Base-by-base conservation (phyloP, 2,888 invertebrate species). In the Acleris cristana region DNA sequence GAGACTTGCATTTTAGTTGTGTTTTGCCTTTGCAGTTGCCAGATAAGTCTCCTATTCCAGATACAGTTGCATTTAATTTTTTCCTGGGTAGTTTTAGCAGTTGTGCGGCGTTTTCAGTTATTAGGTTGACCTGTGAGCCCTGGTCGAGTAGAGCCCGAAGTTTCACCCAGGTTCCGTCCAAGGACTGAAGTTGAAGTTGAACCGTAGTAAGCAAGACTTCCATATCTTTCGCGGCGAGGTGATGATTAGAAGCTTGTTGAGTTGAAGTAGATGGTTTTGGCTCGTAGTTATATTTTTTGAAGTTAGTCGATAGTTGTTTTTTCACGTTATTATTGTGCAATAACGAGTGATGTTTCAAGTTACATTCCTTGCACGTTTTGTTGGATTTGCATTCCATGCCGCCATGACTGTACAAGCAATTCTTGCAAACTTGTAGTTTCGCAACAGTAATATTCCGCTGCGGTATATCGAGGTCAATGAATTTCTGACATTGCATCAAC, bases 141-240 rank as follows among this genome's bases (percentile, higher is more conserved):
- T 72, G 73, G 45, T 73, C 72, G 0, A 73, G 48, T 1, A 72
- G 60, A 2, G 65, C 70, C 23, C 71, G 57, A 52, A 73, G 59
- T 16, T 49, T 71, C 10, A 67, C 16, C 30, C 55, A 67, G 10
- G 62, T 70, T 23, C 72, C 73, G 44, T 73, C 64, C 10, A n/a
- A 10, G 12, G 58, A 5, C 30, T 57, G 56, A 3, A 72, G 56
- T 23, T 62, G 68, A 0, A 72, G 14, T 16, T 53, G 52, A 5
- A 65, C 64, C 5, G 73, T 72, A 26, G 71, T 62, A 57, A 71
- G 30, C 5, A 71, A 48, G 14, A 69, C 19, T 48, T 70, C 69
- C 2, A 16, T 57, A 2, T 55, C 16, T 2, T 64, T 64, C 0
- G 34, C 18, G 16, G 54, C 1, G n/a, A 53, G 51, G n/a, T n/a